Base-by-base conservation (phyloP, 2,113 vertebrate species). In the Corydoras sp. region DNA sequence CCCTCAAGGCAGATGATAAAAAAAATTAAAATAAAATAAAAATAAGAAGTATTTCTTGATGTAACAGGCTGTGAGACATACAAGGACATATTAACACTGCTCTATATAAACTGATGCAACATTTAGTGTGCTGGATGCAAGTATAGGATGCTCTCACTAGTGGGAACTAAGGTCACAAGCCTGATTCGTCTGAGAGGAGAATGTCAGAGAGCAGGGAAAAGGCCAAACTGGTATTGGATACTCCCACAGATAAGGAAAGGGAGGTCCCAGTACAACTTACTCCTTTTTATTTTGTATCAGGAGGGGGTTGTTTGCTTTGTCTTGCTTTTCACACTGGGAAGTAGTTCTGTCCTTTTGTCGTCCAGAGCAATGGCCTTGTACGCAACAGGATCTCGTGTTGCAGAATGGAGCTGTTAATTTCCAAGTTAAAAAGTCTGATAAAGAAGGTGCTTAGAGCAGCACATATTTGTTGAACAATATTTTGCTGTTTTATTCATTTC, bases 251-350 rank as follows among this genome's bases (percentile, higher is more conserved):
- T 63, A 76, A 65, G 61, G 69, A 65, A 51, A 72, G 64, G 62
- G 68, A 68, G 12, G 35, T 53, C 8, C 30, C 54, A 76, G 55
- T 63, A 72, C 43, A 61, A 73, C 65, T 48, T 65, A 49, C 62
- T 71, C 67, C 70, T 79, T 83, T 83, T 83, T 81, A 76, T 78
- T 76, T 77, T 62, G 81, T 77, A 73, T 82, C 18, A 24, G 18
- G 18, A 77, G 81, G 86, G 77, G 73, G 83, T 87, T 88, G 88
- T 90, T 89, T 89, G 86, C 85, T 86, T 90, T 89, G 86, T 90
- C 85, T 81, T 75, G 77, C 24, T 79, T 84, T 84, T 85, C 83
- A 79, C 80, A 88, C 85, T 84, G 88, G 86, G 86, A 90, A 87
- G 85, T 88, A 81, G 85, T 80, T 24, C 69, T 72, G 78, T 83